Evolutionary conservation across 2,888 invertebrate genomes (phyloP).

Genomic region (Notocelia uddmanniana): DNA sequence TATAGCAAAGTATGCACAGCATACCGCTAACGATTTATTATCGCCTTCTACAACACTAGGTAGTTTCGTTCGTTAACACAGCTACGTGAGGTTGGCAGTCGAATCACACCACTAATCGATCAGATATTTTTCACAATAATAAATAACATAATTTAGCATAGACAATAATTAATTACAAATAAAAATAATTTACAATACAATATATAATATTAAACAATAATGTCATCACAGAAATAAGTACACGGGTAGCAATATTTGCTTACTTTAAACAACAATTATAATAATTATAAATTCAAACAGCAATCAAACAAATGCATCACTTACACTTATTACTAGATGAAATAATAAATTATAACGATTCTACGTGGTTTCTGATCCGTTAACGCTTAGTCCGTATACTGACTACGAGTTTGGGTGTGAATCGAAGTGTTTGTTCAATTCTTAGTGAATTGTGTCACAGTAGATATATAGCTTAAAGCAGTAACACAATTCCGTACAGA

Average conservation of each 20-base stretch:
- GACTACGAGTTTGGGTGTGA: slow-evolving; percentile 64
- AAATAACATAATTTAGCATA: slow-evolving; percentile 45
- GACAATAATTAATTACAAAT: slow-evolving; percentile 47
- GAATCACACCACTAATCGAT: slow-evolving; percentile 75
- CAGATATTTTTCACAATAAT: slow-evolving; percentile 44
- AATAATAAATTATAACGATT: slow-evolving; percentile 44
- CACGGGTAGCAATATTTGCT: slow-evolving; percentile 56
- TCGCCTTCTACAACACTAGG: slow-evolving; percentile 45
- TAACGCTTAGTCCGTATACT: slow-evolving; percentile 50
- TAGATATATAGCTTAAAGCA: too few relatives aligned
- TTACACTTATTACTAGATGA: slow-evolving; percentile 58
- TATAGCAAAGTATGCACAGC: slow-evolving; percentile 64
- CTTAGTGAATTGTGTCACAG: slow-evolving; percentile 15
- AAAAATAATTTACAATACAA: slow-evolving; percentile 52
- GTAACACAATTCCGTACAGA: too few relatives aligned
- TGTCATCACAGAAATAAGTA: slow-evolving; percentile 70
- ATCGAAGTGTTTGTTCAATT: slow-evolving; percentile 56
- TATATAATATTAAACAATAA: slow-evolving; percentile 53
- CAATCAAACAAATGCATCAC: slow-evolving; percentile 60
- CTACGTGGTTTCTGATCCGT: slow-evolving; percentile 34
- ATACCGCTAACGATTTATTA: slow-evolving; percentile 56
- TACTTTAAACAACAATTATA: slow-evolving; percentile 51
- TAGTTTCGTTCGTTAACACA: slow-evolving; percentile 51
- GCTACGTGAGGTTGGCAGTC: slow-evolving; percentile 60
- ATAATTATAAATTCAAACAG: slow-evolving; percentile 57